A percentile compares a stretch with the other conserved stretches of the same genome.
These are phyloP conservation scores for Sturnira hondurensis DNA, from an alignment of 2,113 vertebrate species.

Conservation along the genomic window DNA sequence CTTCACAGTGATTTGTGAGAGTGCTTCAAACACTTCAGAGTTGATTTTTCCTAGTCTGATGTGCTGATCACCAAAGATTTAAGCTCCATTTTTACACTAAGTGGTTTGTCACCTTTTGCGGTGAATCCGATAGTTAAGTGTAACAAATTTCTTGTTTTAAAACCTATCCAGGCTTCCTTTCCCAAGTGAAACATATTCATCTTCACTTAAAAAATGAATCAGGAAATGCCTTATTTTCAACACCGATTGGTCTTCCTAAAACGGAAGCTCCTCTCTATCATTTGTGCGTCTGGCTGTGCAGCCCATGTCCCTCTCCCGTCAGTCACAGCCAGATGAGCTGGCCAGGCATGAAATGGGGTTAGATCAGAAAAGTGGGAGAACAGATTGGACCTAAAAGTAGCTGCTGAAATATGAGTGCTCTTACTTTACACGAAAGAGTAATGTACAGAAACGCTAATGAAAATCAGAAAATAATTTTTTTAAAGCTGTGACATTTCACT, in stretches of 20 bases:
- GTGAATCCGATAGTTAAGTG: background rate
- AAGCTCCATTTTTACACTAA: background rate
- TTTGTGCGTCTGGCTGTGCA: background rate
- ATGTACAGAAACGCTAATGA: background rate
- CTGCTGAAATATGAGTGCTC: background rate
- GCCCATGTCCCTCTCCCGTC: background rate
- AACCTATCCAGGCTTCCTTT: background rate
- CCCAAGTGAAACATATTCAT: background rate
- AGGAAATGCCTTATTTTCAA: background rate
- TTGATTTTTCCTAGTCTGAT: background rate
- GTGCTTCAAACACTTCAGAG: background rate
- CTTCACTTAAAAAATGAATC: background rate
- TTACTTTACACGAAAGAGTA: background rate
- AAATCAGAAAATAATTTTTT: background rate
- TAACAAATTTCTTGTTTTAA: conserved; percentile 25
- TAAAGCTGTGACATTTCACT: background rate
- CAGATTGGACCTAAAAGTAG: background rate
- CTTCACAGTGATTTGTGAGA: conserved; percentile 1
- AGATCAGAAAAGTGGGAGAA: background rate
- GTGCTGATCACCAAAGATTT: conserved; percentile 3
- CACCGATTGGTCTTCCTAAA: background rate
- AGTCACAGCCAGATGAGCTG: background rate
- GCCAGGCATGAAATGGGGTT: background rate
- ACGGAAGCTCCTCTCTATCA: background rate
- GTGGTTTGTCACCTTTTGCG: background rate